Base-by-base conservation (phyloP, 1,140 invertebrate species). In the Cherax quadricarinatus region DNA sequence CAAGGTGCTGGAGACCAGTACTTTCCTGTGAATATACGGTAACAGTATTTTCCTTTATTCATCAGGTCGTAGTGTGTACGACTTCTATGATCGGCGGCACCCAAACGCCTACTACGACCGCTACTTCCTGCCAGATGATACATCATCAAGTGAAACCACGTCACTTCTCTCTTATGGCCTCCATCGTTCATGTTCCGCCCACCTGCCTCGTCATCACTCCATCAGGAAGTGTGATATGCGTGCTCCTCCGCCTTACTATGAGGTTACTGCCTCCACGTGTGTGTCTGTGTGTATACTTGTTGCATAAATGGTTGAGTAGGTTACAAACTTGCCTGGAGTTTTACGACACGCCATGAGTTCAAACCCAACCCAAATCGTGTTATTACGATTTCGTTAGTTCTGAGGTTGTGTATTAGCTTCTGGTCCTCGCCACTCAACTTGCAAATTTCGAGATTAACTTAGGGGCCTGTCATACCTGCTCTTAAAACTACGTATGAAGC, bases 191-290 rank as follows among this genome's bases (percentile, higher is more conserved):
- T 92, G 91, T 30, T 92, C 91, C 86, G 48, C 91, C 62, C 91
- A 92, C 80, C 86, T 92, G 18, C 88, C 88, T 14, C 78, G 85
- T 12, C 91, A 92, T 57, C 88, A 90, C 41, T 83, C 91, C 60
- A 7, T 88, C 79, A 88, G 86, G 81, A 92, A 92, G 86, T 92
- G 91, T 92, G 91, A 92, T 30, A 92, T 92, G 91, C 66, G 84
- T n/a, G 88, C 88, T 21, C 91, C 91, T 10, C 91, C 89, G 21
- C 91, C 91, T 41, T 92, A 92, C 66, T 92, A 86, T 70, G 91
- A 92, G 91, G 86, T 92, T 7, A 57, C 7, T 57, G 12, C 30
- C 30, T 41, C 30, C 30, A 41, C 30, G 86, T 30, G 4, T 30
- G 84, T 18, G 53, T 7, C 41, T 9, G 24, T 82, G 5, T 14